phyloP scores from a whole-genome alignment of 2,113 vertebrate genomes.

The Butorides virescens region DNA sequence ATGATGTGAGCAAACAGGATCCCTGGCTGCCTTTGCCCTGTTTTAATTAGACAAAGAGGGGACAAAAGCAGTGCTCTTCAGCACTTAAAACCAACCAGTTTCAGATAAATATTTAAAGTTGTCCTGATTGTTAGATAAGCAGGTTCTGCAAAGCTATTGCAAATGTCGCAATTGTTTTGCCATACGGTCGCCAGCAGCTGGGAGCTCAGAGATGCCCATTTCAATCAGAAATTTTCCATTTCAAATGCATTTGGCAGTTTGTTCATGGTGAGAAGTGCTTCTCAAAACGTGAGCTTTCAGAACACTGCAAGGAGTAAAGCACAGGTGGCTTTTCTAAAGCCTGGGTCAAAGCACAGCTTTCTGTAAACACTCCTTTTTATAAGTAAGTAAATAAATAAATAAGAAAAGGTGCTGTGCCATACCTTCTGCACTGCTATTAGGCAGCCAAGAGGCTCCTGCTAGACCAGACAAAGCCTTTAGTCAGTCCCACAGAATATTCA shows the following conservation, averaged over 20 bases:
- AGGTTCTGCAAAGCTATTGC: background rate
- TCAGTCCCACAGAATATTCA: slow-evolving; percentile 15
- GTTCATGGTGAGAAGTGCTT: background rate
- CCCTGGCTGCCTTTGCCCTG: background rate
- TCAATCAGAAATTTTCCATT: slow-evolving; percentile 18
- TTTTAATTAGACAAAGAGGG: background rate
- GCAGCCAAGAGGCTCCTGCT: background rate
- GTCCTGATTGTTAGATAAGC: background rate
- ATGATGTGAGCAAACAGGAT: background rate
- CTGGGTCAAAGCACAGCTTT: slow-evolving; percentile 9
- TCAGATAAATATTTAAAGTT: slow-evolving; percentile 29
- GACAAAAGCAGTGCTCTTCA: background rate
- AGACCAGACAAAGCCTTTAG: slow-evolving; percentile 32
- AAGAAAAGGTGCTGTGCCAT: background rate
- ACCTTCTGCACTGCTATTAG: background rate
- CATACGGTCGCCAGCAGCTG: background rate
- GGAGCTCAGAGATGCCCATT: background rate
- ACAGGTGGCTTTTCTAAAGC: slow-evolving; percentile 6
- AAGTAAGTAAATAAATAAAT: slow-evolving; percentile 2
- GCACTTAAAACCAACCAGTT: background rate
- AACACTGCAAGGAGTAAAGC: background rate
- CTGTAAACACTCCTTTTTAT: slow-evolving; percentile 1
- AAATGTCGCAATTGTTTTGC: background rate
- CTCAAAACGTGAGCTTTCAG: background rate
- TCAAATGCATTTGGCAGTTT: slow-evolving; percentile 9